Conservation (phyloP, 92 coral and sea anemone species). For the Zoanthus gigantus region DNA sequence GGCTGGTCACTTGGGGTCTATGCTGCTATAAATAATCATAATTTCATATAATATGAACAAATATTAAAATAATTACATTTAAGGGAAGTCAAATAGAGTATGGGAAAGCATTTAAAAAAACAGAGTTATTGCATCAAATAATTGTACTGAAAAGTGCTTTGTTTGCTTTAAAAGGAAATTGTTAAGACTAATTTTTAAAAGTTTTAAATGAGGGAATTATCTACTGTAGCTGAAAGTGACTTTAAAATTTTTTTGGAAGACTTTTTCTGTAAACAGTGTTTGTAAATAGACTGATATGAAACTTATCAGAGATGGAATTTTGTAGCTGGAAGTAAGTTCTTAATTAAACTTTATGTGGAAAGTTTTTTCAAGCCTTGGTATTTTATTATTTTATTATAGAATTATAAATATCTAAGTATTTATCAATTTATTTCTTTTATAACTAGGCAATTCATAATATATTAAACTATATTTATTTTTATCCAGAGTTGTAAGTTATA, state of each 20-base stretch:
- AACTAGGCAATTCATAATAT: neutral
- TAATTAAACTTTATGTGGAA: neutral
- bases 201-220: neutral
- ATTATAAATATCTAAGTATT: neutral
- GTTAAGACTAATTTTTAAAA: neutral
- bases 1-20: no score
- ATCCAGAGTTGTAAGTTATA: neutral
- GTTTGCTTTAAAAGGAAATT: neutral
- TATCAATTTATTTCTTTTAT: neutral
- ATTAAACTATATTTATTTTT: neutral
- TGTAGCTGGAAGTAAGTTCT: slow-evolving; percentile 3
- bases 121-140: neutral
- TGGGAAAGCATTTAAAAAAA: neutral
- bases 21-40: slow-evolving; percentile 12
- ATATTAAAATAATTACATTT: neutral
- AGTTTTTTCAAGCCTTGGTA: neutral
- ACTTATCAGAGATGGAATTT: neutral
- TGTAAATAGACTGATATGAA: neutral
- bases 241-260: neutral
- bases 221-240: slow-evolving; percentile 3
- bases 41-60: no score
- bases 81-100: neutral
- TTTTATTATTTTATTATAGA: no score
- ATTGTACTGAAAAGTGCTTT: neutral
- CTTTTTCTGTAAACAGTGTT: neutral